Evolutionary conservation across 2,797 vertebrate genomes (phyloP), one percentile per base, ranked within the genome.

Genomic region (Philypnodon macrostomus): DNA sequence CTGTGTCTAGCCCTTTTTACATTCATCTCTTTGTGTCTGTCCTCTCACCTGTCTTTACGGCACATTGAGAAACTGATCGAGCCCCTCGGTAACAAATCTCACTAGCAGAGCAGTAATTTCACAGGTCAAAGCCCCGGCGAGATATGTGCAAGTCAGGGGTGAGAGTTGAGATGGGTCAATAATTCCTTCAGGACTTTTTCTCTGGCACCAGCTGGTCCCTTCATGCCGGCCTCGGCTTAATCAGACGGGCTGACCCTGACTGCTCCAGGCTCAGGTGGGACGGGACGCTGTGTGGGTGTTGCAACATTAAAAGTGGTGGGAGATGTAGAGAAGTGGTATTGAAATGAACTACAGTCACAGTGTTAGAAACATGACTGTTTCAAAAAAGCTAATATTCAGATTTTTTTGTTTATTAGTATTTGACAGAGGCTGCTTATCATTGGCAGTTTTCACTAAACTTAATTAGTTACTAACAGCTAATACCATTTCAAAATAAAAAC

Each of bases 101-200:
- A 74, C 63, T 39, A 68, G 80, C 53, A 41, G 69, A 68, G 70
- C 73, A 73, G 81, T 79, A 75, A 88, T 90, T 90, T 90, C 83
- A 88, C 85, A 87, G 87, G 88, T 90, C 87, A 84, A 72, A 80
- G 86, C 83, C 70, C 77, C 42, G 56, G 55, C 65, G 77, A 75
- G 72, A 78, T 64, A 41, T 79, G 61, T 50, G 66, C 23, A 35
- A 63, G 48, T 11, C 24, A 62, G 38, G 67, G 77, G 79, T 78
- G 69, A 76, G 75, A 74, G 83, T 82, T 78, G 78, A 79, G 70
- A 67, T 47, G 74, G 83, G 86, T 88, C 85, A 81, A 85, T 87
- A 86, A 87, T 71, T 85, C 79, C 79, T 85, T 70, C 75, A 75
- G 81, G 83, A 79, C 74, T 59, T 73, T 79, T 77, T 70, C 63